Evolutionary conservation across 2,888 invertebrate species (phyloP).

Genomic region (Galerucella nymphaeae): DNA sequence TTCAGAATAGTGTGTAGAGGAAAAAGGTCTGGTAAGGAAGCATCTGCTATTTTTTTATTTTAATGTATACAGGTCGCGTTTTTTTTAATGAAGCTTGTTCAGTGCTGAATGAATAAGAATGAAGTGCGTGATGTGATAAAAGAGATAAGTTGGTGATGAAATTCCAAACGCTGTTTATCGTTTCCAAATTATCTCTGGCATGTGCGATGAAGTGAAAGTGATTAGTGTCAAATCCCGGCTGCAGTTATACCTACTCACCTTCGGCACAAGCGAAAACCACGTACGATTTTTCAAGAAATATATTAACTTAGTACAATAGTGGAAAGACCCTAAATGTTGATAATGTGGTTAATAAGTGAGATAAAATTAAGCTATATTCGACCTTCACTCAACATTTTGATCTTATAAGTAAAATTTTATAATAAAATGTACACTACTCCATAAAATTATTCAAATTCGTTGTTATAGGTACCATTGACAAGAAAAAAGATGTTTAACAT

Average conservation of each 20-base stretch:
- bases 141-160: constrained; percentile 27
- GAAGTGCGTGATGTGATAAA: constrained; percentile 40
- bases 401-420: too few species aligned
- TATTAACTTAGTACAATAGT: constrained; percentile 2
- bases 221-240: constrained; percentile 5
- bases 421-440: too few species aligned
- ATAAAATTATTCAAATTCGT: too few species aligned
- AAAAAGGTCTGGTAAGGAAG: constrained; percentile 31
- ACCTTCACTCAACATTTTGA: neutral
- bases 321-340: constrained; percentile 3
- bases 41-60: constrained; percentile 7
- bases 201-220: constrained; percentile 33
- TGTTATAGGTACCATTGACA: too few species aligned
- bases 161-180: neutral
- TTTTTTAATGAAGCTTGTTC: constrained; percentile 27
- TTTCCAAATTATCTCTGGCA: constrained; percentile 45
- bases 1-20: constrained; percentile 57
- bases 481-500: too few species aligned
- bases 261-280: constrained; percentile 45
- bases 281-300: constrained; percentile 23
- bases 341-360: neutral
- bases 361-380: constrained; percentile 11
- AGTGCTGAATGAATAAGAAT: constrained; percentile 55
- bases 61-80: constrained; percentile 18
- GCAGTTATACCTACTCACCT: constrained; percentile 38